Evolutionary conservation across 2,888 invertebrate species (phyloP).

Genomic region (Meloe dianella): DNA sequence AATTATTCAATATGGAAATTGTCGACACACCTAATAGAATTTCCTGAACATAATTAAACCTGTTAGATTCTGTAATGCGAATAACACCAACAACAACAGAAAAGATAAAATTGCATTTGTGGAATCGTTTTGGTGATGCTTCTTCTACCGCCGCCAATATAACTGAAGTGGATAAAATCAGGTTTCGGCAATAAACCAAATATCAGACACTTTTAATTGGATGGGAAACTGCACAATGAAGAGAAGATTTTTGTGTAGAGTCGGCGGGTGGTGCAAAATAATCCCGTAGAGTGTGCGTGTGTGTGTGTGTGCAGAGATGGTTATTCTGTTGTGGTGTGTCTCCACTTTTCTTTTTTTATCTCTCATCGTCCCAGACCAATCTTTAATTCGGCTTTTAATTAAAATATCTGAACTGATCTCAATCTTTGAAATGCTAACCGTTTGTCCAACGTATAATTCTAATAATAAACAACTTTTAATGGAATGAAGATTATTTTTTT

Average conservation of each 20-base stretch:
- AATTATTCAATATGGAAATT: too few species aligned
- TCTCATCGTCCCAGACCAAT: conserved; percentile 24
- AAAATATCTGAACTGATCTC: conserved; percentile 57
- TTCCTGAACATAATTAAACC: too few species aligned
- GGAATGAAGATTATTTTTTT: background rate
- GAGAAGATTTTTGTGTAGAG: conserved; percentile 46
- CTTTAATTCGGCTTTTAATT: conserved; percentile 50
- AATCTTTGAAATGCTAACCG: conserved; percentile 37
- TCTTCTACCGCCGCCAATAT: background rate
- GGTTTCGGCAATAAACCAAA: conserved; percentile 58
- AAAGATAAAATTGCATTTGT: background rate
- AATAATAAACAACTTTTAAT: conserved; percentile 5
- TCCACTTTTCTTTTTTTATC: conserved; percentile 27
- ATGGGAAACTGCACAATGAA: conserved; percentile 52
- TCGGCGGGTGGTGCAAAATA: conserved; percentile 59
- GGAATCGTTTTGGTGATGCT: background rate
- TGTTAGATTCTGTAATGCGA: too few species aligned
- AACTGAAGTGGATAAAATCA: conserved; percentile 48
- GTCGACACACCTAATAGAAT: too few species aligned
- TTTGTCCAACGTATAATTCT: background rate
- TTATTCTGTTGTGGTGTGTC: conserved; percentile 19
- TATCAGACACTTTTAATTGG: conserved; percentile 57
- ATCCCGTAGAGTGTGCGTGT: conserved; percentile 30
- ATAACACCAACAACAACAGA: background rate
- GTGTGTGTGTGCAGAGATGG: conserved; percentile 8